Evolutionary conservation across 2,888 invertebrate genomes (phyloP), one percentile per base, ranked within the genome.

Genomic region (Hedychridium roseum): DNA sequence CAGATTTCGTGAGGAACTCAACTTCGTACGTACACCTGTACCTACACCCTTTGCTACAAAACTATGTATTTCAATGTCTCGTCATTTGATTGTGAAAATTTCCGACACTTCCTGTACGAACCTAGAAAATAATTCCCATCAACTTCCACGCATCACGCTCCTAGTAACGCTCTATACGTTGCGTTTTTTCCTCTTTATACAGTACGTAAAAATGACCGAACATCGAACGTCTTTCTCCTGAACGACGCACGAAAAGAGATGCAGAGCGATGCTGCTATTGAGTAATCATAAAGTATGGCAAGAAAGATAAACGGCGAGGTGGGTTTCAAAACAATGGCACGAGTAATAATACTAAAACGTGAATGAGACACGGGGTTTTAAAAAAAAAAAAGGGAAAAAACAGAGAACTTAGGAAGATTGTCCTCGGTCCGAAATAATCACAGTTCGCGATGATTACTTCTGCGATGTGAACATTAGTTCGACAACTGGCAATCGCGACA

Each of bases 321-420:
- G 38, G 42, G 40, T 54, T 50, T 23, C 53, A 64, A 51, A 51
- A 50, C 39, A 55, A 70, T 68, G 71, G 71, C 69, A 70, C 70
- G 32, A 43, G 50, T 54, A 54, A 57, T 64, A 66, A 64, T 55
- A 60, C 55, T 67, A 54, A 38, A 53, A 31, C 50, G 59, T 48
- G 34, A 50, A 42, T 17, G 21, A 37, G 35, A 48, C n/a, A n/a
- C n/a, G n/a, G n/a, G n/a, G n/a, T n/a, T n/a, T n/a, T n/a, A 50
- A 43, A 41, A 50, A 32, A 43, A 45, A 46, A 49, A 34, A 27
- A 28, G 47, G 35, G 46, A 41, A 42, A 50, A 54, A 39, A 48
- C 43, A 52, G 52, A 51, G 35, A 42, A 53, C 51, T n/a, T 43
- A 37, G 41, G 44, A 17, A 30, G 46, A 37, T 42, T 46, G 43